Evolutionary conservation across 2,113 vertebrate species (phyloP).

Genomic region (Istiophorus platypterus): DNA sequence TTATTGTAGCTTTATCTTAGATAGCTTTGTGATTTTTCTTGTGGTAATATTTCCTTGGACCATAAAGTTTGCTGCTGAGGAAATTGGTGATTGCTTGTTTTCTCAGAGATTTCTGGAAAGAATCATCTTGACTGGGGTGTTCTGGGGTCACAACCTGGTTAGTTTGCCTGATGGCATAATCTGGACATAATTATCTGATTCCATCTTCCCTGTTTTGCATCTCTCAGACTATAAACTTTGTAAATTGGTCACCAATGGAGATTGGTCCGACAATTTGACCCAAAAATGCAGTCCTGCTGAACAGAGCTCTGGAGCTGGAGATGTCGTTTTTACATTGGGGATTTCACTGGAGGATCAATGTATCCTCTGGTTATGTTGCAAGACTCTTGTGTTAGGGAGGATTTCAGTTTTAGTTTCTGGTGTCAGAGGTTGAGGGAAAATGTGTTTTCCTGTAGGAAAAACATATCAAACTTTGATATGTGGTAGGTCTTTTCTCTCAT

Average conservation of each 20-base stretch:
- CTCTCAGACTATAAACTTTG: background rate
- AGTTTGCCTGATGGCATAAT: background rate
- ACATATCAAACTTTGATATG: background rate
- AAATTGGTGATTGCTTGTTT: constrained; percentile 6
- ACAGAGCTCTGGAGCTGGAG: background rate
- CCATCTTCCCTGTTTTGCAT: background rate
- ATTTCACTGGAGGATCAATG: background rate
- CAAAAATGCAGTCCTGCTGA: background rate
- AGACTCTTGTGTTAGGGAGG: background rate
- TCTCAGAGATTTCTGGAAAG: background rate
- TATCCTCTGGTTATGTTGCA: background rate
- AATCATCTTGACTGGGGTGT: background rate
- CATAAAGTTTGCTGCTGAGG: background rate
- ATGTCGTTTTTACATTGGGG: background rate
- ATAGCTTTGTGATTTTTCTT: background rate
- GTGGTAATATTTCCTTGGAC: background rate
- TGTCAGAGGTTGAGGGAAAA: background rate
- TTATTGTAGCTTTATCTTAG: background rate
- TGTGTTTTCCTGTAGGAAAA: background rate
- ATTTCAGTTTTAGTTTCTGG: background rate
- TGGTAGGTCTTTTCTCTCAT: background rate
- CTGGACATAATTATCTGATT: background rate
- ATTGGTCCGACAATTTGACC: background rate
- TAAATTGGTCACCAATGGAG: background rate
- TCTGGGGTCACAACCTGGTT: background rate